Percentiles rank a stretch among this genome's conserved stretches.
Evolutionary conservation across 1,140 invertebrate genomes (phyloP).

Genomic region (Piezodorus guildinii): DNA sequence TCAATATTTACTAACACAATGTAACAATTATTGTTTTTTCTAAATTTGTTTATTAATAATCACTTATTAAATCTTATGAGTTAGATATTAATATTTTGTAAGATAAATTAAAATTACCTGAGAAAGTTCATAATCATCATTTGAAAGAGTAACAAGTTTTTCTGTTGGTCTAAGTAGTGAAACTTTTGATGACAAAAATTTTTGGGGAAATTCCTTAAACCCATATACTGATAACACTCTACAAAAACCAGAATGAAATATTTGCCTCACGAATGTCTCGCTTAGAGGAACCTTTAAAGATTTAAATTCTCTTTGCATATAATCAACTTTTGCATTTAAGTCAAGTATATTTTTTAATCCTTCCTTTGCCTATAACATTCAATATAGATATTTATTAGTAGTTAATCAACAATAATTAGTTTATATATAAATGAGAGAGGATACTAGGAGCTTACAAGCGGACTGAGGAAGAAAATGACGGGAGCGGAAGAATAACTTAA

Average conservation of each 20-base stretch:
- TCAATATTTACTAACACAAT: no score
- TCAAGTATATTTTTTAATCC: neutral
- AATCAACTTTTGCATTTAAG: conserved; percentile 35
- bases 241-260: conserved; percentile 38
- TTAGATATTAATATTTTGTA: no score
- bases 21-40: no score
- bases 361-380: neutral
- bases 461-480: no score
- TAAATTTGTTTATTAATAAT: no score
- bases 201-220: conserved; percentile 34
- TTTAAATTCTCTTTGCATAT: conserved; percentile 27
- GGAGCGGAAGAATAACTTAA: no score
- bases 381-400: no score
- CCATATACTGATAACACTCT: conserved; percentile 42
- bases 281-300: conserved; percentile 23
- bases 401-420: no score
- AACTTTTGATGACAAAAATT: conserved; percentile 42
- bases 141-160: conserved; percentile 36
- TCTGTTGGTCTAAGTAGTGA: conserved; percentile 49
- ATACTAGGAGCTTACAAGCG: no score
- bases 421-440: no score
- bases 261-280: conserved; percentile 26
- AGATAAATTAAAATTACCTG: conserved; percentile 33
- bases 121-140: conserved; percentile 50
- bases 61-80: no score